Percentiles rank a stretch among this genome's conserved stretches.
Conservation (phyloP, 2,888 invertebrate species). For the Zhengitettix transpicula region DNA sequence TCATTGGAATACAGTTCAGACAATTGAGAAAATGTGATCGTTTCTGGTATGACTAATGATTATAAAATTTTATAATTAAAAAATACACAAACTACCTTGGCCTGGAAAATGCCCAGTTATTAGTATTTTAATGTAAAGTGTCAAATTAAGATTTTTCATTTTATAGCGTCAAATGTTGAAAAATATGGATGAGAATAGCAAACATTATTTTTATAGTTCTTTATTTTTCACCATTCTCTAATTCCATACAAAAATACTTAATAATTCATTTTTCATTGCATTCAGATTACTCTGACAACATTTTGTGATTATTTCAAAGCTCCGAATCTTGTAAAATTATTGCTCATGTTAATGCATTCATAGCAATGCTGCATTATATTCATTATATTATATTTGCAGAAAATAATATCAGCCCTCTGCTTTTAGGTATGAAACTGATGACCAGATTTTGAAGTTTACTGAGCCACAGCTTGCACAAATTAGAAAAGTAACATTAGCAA, state of each 20-base stretch:
- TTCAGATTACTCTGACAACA: background rate
- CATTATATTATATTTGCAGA: background rate
- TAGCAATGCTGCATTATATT: background rate
- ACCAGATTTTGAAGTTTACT: constrained; percentile 58
- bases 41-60: constrained; percentile 49
- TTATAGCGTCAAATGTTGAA: too few species aligned
- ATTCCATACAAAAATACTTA: too few species aligned
- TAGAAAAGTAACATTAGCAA: constrained; percentile 68
- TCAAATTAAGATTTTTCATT: too few species aligned
- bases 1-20: constrained; percentile 87
- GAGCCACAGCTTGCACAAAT: constrained; percentile 79
- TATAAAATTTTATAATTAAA: too few species aligned
- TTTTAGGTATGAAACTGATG: constrained; percentile 69
- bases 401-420: background rate
- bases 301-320: background rate
- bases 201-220: too few species aligned
- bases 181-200: too few species aligned
- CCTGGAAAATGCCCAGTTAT: too few species aligned
- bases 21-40: constrained; percentile 84
- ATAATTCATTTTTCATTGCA: too few species aligned
- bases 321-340: too few species aligned
- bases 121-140: too few species aligned
- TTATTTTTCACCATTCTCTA: too few species aligned
- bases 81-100: too few species aligned
- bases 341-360: background rate